A percentile compares a stretch with the other conserved stretches of the same genome.
Conservation (phyloP, 2,113 vertebrate genomes). For the Protobothrops flavoviridis region DNA sequence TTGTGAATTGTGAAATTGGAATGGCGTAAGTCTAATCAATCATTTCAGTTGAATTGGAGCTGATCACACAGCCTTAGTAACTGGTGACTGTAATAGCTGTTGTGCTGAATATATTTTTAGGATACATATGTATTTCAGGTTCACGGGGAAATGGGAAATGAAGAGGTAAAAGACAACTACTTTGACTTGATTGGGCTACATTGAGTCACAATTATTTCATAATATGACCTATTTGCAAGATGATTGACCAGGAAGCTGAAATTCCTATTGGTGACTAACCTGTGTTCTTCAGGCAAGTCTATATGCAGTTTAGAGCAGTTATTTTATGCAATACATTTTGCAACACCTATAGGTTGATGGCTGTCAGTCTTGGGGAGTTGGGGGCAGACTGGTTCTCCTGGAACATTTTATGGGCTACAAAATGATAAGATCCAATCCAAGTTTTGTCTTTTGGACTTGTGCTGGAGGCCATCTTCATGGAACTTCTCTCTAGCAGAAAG, state of each 20-base stretch:
- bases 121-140: neutral
- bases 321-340: neutral
- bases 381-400: neutral
- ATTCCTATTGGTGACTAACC: neutral
- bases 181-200: neutral
- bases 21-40: neutral
- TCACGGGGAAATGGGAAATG: neutral
- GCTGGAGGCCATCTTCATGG: neutral
- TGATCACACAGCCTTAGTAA: neutral
- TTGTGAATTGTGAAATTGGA: neutral
- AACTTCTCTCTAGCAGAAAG: neutral
- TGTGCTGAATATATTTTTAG: neutral
- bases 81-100: neutral
- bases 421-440: neutral
- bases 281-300: neutral
- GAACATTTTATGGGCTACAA: neutral
- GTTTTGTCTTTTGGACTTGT: neutral
- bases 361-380: neutral
- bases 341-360: neutral
- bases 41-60: neutral
- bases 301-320: neutral
- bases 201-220: neutral
- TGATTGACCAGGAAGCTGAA: neutral
- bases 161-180: neutral
- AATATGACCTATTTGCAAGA: neutral